Evolutionary conservation across 2,797 vertebrate species (phyloP).

Genomic region (Chloroceryle inda): DNA sequence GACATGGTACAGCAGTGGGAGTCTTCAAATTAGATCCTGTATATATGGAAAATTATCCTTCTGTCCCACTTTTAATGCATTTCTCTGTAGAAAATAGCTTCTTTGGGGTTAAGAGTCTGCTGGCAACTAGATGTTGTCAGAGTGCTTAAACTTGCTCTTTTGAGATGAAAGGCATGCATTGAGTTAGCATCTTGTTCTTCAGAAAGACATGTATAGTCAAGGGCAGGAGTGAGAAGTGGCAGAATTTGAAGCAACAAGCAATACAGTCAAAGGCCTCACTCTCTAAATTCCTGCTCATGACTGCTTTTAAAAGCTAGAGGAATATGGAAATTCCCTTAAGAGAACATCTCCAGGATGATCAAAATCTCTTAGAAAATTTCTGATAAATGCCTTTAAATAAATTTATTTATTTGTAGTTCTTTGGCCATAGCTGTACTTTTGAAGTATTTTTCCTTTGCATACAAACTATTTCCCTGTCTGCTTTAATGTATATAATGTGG

Average conservation of each 20-base stretch:
- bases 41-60: neutral
- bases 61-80: neutral
- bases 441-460: neutral
- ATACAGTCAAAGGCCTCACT: neutral
- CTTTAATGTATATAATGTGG: neutral
- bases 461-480: neutral
- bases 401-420: neutral
- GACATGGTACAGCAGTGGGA: fast-evolving
- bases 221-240: neutral
- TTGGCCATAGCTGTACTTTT: neutral
- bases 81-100: neutral
- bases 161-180: neutral
- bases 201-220: neutral
- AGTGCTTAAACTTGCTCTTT: neutral
- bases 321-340: neutral
- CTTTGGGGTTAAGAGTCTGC: neutral
- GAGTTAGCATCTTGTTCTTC: neutral
- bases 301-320: neutral
- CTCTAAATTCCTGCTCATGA: neutral
- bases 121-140: neutral
- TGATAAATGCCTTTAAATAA: neutral
- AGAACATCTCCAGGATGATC: neutral
- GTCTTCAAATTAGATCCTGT: neutral
- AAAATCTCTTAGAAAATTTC: neutral
- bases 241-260: neutral